Evolutionary conservation across 2,888 invertebrate species (phyloP), one percentile per base, ranked within the genome.

Genomic region (Euspilapteryx auroguttella): DNA sequence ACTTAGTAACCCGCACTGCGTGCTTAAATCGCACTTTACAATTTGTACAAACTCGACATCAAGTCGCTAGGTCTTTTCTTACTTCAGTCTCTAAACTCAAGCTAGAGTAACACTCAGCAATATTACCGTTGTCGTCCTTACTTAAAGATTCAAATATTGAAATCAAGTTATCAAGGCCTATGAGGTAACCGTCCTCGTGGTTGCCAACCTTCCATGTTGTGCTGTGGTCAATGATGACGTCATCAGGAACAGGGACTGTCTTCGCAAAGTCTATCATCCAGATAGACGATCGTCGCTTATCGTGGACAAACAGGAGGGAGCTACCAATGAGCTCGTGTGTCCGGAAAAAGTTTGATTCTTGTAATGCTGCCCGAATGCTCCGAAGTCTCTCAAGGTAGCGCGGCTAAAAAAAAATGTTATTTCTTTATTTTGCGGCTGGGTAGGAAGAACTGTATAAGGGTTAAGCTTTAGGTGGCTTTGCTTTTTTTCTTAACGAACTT

Each of bases 231-330:
- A 94, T 89, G 21, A 58, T 75, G 34, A 87, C 68, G 35, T 85
- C 81, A 1, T 82, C 80, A 0, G 94, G 91, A 21, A 96, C 78
- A 9, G 85, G 82, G 25, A 93, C 81, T 1, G 95, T 94, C 71
- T 98, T 98, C 26, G 97, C 96, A 55, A 98, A 98, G 66, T 98
- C 97, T 40, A 98, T 98, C 77, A 98, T 82, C 97, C 97, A 98
- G 9, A 94, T 85, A 35, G 90, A 91, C 14, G 94, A 92, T 52
- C 85, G 87, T 39, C 82, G 81, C 31, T 85, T 81, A 59, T 98
- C 96, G 71, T 95, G 96, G 29, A 98, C 94, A 56, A 98, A 93
- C 32, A 98, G 81, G 32, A 98, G 73, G 13, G 95, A 95, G 61
- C 95, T 95, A 36, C 94, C 94, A 44, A 95, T 94, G 27, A 96